Conservation (phyloP, 2,113 vertebrate genomes). For the Acrocephalus kingi region DNA sequence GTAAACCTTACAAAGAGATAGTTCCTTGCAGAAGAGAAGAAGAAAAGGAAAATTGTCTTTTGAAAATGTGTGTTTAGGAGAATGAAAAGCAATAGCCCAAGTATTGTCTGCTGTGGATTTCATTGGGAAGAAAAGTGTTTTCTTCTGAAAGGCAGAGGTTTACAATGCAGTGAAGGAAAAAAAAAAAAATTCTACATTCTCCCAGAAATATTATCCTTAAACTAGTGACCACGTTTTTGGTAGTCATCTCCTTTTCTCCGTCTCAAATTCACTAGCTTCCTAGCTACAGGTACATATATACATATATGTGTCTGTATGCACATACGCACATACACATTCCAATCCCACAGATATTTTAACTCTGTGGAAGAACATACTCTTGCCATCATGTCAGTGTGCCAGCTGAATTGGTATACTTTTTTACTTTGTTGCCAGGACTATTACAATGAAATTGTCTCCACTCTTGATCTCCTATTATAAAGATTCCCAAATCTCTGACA, state of each 20-base stretch:
- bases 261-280: background rate
- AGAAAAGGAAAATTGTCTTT: background rate
- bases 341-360: background rate
- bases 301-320: background rate
- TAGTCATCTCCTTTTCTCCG: background rate
- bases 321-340: background rate
- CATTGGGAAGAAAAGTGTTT: background rate
- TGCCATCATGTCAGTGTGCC: slow-evolving; percentile 3
- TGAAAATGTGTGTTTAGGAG: background rate
- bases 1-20: background rate
- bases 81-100: background rate
- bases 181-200: background rate
- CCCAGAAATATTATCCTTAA: background rate
- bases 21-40: background rate
- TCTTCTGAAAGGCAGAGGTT: slow-evolving; percentile 5
- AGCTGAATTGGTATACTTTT: slow-evolving; percentile 36
- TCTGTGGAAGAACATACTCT: background rate
- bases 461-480: slow-evolving; percentile 61
- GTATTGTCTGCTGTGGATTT: background rate
- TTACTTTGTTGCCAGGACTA: slow-evolving; percentile 34
- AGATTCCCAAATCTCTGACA: slow-evolving; percentile 57
- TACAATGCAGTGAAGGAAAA: background rate
- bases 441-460: slow-evolving; percentile 58
- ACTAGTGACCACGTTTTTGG: background rate
- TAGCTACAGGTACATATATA: background rate